phyloP scores from a whole-genome alignment of 2,888 invertebrate genomes.

The Dromius quadrimaculatus region DNA sequence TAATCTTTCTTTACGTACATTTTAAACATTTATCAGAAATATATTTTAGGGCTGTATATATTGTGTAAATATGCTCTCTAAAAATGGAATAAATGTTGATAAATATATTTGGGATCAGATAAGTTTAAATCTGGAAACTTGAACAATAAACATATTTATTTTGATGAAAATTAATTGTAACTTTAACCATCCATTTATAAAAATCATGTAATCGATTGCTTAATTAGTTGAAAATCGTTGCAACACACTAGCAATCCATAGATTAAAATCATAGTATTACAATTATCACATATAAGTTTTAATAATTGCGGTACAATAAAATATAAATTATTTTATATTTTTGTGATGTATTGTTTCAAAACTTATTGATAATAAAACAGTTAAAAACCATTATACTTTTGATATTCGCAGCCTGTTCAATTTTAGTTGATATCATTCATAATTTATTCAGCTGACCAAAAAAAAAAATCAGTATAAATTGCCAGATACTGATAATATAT shows the following conservation, averaged over 20 bases:
- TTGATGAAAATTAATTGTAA: too few relatives aligned
- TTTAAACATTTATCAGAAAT: background rate
- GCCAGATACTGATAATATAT: too few relatives aligned
- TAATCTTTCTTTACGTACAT: too few relatives aligned
- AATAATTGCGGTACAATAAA: slow-evolving; percentile 9
- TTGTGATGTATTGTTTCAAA: slow-evolving; percentile 26
- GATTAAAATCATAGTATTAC: slow-evolving; percentile 1
- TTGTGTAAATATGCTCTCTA: slow-evolving; percentile 41
- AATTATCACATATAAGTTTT: slow-evolving; percentile 7
- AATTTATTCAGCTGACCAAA: too few relatives aligned
- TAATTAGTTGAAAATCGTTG: slow-evolving; percentile 11
- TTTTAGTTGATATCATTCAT: too few relatives aligned
- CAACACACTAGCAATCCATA: background rate
- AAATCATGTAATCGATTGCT: too few relatives aligned
- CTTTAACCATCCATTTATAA: too few relatives aligned
- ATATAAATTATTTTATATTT: slow-evolving; percentile 24
- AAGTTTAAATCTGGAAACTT: too few relatives aligned
- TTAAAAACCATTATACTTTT: slow-evolving; percentile 1
- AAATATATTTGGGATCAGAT: slow-evolving; percentile 14
- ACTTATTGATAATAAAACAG: slow-evolving; percentile 33
- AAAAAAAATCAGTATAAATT: too few relatives aligned
- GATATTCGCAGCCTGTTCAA: background rate
- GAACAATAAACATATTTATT: too few relatives aligned
- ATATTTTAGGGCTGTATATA: slow-evolving; percentile 41
- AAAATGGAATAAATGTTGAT: slow-evolving; percentile 8